Conservation (phyloP, 2,113 vertebrate species). For the Theropithecus gelada region DNA sequence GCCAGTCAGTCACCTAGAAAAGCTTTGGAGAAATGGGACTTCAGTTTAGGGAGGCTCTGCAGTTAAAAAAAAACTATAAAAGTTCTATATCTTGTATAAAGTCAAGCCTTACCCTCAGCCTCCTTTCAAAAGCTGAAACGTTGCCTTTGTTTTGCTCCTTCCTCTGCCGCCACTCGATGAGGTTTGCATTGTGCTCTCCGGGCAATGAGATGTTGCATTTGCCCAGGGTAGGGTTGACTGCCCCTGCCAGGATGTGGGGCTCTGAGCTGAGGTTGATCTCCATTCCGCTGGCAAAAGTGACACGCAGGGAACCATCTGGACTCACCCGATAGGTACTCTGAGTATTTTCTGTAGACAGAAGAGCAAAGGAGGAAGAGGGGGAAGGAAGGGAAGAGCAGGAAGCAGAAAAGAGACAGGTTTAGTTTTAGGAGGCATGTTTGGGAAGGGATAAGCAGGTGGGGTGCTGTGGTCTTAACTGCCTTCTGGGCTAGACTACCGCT, state of each 20-base stretch:
- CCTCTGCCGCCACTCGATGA: constrained; percentile 98
- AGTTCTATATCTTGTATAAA: not conserved
- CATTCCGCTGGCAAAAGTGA: constrained; percentile 97
- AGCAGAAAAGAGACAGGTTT: not conserved
- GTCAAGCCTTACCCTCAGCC: constrained; percentile 92
- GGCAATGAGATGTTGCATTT: constrained; percentile 98
- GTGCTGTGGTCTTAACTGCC: not conserved
- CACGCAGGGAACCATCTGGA: constrained; percentile 94
- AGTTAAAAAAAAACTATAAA: not conserved
- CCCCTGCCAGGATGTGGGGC: constrained; percentile 93
- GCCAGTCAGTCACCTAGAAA: constrained; percentile 59
- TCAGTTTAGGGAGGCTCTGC: not conserved
- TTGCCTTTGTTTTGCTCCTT: constrained; percentile 97
- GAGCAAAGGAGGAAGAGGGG: not conserved
- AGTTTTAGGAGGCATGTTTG: not conserved
- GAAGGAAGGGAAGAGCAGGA: not conserved
- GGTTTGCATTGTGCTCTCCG: constrained; percentile 95
- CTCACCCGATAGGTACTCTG: constrained; percentile 96
- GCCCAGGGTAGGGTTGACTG: constrained; percentile 94
- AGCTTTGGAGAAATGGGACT: constrained; percentile 24
- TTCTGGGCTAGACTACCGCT: not conserved
- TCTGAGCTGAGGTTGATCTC: constrained; percentile 95
- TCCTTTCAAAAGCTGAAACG: constrained; percentile 95
- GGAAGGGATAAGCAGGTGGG: not conserved
- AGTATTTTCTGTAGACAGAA: constrained; percentile 89